Percentiles rank a stretch among this genome's conserved stretches.
Conservation (phyloP, 2,888 invertebrate species). For the Cephus runcator region DNA sequence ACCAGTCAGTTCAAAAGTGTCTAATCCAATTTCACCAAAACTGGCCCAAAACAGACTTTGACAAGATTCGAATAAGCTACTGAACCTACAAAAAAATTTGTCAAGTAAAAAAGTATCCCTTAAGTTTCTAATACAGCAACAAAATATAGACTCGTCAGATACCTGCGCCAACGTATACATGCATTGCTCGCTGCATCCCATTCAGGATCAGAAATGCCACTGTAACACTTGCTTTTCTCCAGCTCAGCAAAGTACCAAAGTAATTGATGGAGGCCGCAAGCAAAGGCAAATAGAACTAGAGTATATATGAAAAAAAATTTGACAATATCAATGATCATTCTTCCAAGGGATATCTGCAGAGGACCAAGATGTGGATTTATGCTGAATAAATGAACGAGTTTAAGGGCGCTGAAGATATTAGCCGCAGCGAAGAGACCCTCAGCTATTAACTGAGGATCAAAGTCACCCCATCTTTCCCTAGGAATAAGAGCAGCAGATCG, state of each 20-base stretch:
- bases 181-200: slow-evolving; percentile 82
- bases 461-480: slow-evolving; percentile 90
- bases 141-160: slow-evolving; percentile 44
- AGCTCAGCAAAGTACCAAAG: slow-evolving; percentile 94
- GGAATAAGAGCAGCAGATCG: slow-evolving; percentile 79
- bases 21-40: slow-evolving; percentile 91
- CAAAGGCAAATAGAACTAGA: slow-evolving; percentile 89
- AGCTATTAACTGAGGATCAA: slow-evolving; percentile 92
- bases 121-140: background rate
- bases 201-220: slow-evolving; percentile 76
- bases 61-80: slow-evolving; percentile 91
- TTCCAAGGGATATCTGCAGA: slow-evolving; percentile 89
- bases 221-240: slow-evolving; percentile 83
- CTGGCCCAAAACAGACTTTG: slow-evolving; percentile 97
- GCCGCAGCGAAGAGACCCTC: slow-evolving; percentile 95
- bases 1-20: slow-evolving; percentile 85
- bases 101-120: background rate
- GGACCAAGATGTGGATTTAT: slow-evolving; percentile 94
- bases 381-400: slow-evolving; percentile 91
- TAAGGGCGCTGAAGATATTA: slow-evolving; percentile 92
- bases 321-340: slow-evolving; percentile 90
- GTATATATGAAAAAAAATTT: slow-evolving; percentile 93
- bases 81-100: slow-evolving; percentile 40
- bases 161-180: slow-evolving; percentile 88
- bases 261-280: slow-evolving; percentile 91